A percentile compares a stretch with the other conserved stretches of the same genome.
These are phyloP conservation scores for Parazoanthus darwini DNA, from an alignment of 92 coral and sea anemone genomes.

Conservation along the genomic window DNA sequence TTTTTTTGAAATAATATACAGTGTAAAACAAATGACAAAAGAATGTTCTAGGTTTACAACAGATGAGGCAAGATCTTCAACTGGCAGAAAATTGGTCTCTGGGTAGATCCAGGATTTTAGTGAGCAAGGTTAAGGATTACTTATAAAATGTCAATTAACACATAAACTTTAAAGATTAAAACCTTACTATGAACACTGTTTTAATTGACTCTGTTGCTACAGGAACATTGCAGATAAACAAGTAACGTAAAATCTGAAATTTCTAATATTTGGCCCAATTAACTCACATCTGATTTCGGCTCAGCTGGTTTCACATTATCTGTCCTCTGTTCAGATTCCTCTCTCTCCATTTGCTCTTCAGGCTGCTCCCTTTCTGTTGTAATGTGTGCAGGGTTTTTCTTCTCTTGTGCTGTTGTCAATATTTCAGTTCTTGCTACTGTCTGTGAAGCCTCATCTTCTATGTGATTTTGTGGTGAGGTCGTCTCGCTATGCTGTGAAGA, in stretches of 20 bases:
- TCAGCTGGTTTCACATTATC: background rate
- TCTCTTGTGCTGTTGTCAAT: background rate
- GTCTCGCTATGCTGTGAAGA: slow-evolving; percentile 56
- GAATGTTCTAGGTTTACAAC: too few relatives aligned
- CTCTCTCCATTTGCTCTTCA: slow-evolving; percentile 3
- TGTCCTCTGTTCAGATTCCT: background rate
- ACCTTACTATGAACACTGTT: too few relatives aligned
- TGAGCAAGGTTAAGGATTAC: too few relatives aligned
- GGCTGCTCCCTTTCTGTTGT: background rate
- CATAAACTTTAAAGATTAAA: too few relatives aligned
- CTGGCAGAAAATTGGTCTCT: too few relatives aligned
- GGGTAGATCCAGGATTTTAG: too few relatives aligned
- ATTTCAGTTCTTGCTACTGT: background rate
- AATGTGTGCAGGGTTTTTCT: background rate
- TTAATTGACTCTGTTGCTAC: background rate
- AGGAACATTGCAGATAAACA: background rate
- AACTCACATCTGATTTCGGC: slow-evolving; percentile 14
- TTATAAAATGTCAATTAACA: too few relatives aligned
- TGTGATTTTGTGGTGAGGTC: background rate
- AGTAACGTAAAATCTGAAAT: background rate
- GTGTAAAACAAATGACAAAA: too few relatives aligned
- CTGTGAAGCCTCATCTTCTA: background rate
- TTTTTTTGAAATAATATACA: too few relatives aligned
- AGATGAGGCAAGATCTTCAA: too few relatives aligned
- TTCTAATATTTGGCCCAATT: background rate